Conservation (phyloP, 2,888 invertebrate genomes). For the Apamea sordens region DNA sequence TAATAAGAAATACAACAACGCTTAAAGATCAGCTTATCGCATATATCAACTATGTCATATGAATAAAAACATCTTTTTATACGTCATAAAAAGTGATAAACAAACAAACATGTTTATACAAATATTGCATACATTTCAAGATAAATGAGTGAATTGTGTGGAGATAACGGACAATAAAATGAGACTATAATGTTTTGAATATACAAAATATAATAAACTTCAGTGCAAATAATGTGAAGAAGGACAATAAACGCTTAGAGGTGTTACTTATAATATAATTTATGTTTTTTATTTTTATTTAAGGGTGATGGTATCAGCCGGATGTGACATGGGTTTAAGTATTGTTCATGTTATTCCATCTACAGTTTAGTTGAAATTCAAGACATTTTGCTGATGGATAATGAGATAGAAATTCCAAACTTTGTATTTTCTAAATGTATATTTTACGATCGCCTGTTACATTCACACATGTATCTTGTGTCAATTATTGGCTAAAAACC, state of each 20-base stretch:
- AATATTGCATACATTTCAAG: constrained; percentile 23
- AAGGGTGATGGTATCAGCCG: neutral
- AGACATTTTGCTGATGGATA: neutral
- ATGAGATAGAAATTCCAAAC: neutral
- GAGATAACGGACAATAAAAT: constrained; percentile 53
- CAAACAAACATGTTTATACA: constrained; percentile 32
- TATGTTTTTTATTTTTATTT: neutral
- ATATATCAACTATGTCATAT: constrained; percentile 11
- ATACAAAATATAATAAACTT: constrained; percentile 42
- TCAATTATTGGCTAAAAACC: no score
- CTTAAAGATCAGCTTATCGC: constrained; percentile 17
- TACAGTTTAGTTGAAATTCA: neutral
- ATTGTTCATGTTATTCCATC: constrained; percentile 2
- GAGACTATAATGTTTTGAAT: constrained; percentile 28
- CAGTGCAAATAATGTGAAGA: constrained; percentile 31
- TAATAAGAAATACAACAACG: constrained; percentile 16
- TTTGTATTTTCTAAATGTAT: neutral
- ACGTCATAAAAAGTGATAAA: constrained; percentile 21
- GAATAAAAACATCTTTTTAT: constrained; percentile 28
- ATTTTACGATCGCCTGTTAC: neutral
- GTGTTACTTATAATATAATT: constrained; percentile 8
- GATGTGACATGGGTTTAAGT: neutral
- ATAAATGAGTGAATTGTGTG: constrained; percentile 37
- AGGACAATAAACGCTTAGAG: constrained; percentile 51
- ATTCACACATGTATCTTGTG: no score